Percentiles rank a stretch among this genome's conserved stretches.
phyloP scores from a whole-genome alignment of 2,888 invertebrate genomes.

The Eupithecia abbreviata region DNA sequence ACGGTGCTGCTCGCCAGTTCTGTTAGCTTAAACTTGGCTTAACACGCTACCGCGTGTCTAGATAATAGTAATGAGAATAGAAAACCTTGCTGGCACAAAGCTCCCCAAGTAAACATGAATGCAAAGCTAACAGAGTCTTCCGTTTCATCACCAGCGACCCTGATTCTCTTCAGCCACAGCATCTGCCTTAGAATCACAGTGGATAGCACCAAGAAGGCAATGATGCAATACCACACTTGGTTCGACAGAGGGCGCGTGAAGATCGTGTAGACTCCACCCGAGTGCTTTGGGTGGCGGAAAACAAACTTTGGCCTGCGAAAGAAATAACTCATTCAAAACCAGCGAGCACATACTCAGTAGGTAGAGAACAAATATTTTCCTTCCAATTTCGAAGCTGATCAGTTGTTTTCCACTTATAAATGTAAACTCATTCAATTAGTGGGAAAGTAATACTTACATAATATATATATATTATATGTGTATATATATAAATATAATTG shows the following conservation, averaged over 20 bases:
- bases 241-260: conserved; percentile 86
- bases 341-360: no score
- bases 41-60: no score
- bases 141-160: conserved; percentile 44
- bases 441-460: background rate
- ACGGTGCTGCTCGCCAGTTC: no score
- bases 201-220: conserved; percentile 62
- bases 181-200: conserved; percentile 54
- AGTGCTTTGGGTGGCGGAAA: conserved; percentile 86
- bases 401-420: background rate
- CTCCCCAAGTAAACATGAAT: conserved; percentile 72
- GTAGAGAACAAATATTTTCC: no score
- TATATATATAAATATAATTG: background rate
- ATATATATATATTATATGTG: no score
- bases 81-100: conserved; percentile 78
- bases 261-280: conserved; percentile 83
- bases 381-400: no score
- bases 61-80: background rate
- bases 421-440: background rate
- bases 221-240: conserved; percentile 83
- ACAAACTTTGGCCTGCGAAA: conserved; percentile 85
- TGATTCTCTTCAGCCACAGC: conserved; percentile 52
- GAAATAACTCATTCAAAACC: background rate
- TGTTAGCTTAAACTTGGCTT: no score
- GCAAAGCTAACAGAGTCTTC: conserved; percentile 77